Base-by-base conservation (phyloP, 2,113 vertebrate genomes). In the Loxodonta africana region DNA sequence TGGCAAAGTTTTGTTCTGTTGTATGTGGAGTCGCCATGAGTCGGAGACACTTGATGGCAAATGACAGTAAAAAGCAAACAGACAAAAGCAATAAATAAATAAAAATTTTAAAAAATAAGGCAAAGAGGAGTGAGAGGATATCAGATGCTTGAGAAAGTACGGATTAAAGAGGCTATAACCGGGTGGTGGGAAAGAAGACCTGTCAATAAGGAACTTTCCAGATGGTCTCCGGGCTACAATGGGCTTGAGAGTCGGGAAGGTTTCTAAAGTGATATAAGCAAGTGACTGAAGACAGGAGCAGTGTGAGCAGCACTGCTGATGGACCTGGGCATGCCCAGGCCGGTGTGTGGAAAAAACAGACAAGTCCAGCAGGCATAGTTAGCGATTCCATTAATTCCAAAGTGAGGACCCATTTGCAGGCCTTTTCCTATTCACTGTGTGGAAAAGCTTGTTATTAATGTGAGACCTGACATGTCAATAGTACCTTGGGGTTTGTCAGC, bases 391-490 rank as follows among this genome's bases (percentile, higher is more conserved):
- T 41, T 83, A 82, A 84, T 1, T 3, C 30, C 81, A 62, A 62
- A 92, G 67, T 11, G 48, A 48, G 41, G 96, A 26, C 71, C 48
- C 25, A 71, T 82, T 53, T 41, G 76, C 94, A 94, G 92, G 9
- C 18, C 80, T 53, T 90, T 93, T 83, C 53, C 51, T 46, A 74
- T 11, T n/a, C 30, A 37, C 83, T 67, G 30, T 57, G 76, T 14
- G 53, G 73, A 76, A 89, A 95, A 97, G 53, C 71, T 80, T 62
- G 20, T 89, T 97, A 83, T 96, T 97, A 88, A 95, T 81, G 84
- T 48, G 80, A 88, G 95, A 57, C 62, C 83, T 71, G 83, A 48
- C 89, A 10, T 85, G 93, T 97, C 97, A 97, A 48, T 60, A 93
- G 95, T 14, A 95, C 95, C 90, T 48, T 65, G 6, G 23, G 63